Conservation (phyloP, 2,797 vertebrate species). For the Onychomys leucogaster region DNA sequence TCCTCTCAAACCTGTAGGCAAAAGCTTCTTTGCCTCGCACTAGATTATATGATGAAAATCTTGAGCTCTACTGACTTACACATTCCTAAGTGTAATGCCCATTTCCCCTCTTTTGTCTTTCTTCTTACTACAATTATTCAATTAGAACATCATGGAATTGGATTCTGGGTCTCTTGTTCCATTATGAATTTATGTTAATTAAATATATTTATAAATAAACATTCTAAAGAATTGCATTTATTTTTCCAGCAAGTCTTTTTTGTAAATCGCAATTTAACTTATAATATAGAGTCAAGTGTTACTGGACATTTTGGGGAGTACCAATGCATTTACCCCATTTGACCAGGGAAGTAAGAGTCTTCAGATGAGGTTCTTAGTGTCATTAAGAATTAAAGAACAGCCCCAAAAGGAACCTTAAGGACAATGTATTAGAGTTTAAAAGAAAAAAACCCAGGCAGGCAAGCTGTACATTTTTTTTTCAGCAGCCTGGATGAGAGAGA, state of each 20-base stretch:
- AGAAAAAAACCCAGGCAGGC: too few species aligned
- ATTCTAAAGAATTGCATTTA: neutral
- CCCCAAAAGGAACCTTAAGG: too few species aligned
- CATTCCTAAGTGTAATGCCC: neutral
- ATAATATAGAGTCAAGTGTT: neutral
- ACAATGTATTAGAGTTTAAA: too few species aligned
- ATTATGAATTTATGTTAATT: neutral
- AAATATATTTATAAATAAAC: neutral
- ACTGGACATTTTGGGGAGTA: neutral
- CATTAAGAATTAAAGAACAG: too few species aligned
- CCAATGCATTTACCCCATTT: too few species aligned
- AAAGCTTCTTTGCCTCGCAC: neutral
- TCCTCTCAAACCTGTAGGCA: neutral
- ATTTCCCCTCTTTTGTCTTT: too few species aligned
- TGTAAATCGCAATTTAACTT: neutral
- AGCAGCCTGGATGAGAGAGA: too few species aligned
- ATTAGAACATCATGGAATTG: neutral
- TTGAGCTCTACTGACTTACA: too few species aligned
- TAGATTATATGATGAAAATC: too few species aligned
- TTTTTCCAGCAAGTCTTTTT: neutral
- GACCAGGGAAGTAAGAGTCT: too few species aligned
- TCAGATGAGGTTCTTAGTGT: too few species aligned
- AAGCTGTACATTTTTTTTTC: too few species aligned
- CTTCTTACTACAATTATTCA: neutral
- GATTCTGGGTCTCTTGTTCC: rapidly evolving